Conservation (phyloP, 2,113 vertebrate species). For the Etheostoma spectabile region DNA sequence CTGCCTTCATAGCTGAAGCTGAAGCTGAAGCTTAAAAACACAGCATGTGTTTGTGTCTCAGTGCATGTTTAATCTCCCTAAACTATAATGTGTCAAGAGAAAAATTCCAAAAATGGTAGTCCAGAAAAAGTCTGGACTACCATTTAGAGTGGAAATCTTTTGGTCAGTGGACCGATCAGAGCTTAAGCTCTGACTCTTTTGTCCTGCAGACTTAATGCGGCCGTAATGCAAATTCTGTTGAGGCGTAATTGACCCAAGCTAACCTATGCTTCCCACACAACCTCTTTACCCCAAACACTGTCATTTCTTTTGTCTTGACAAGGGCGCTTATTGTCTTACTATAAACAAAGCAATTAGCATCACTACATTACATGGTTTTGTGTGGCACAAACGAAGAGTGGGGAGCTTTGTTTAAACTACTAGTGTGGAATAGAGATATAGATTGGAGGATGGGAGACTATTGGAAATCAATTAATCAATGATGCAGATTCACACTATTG, state of each 20-base stretch:
- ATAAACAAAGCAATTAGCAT: conserved; percentile 61
- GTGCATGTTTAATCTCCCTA: neutral
- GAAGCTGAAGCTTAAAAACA: neutral
- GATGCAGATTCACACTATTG: conserved; percentile 45
- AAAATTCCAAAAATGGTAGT: neutral
- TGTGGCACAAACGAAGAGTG: conserved; percentile 7
- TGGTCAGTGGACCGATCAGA: conserved; percentile 2
- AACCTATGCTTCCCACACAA: conserved; percentile 56
- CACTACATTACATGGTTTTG: conserved; percentile 42
- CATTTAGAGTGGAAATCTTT: neutral
- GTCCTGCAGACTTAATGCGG: conserved; percentile 29
- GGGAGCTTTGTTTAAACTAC: conserved; percentile 42
- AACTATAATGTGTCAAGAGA: neutral
- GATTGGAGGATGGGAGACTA: conserved; percentile 47
- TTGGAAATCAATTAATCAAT: conserved; percentile 72
- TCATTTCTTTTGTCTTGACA: conserved; percentile 58
- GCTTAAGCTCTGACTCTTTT: conserved; percentile 18
- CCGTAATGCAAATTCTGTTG: conserved; percentile 22
- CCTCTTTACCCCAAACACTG: conserved; percentile 63
- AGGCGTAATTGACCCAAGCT: conserved; percentile 60
- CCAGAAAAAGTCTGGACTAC: neutral
- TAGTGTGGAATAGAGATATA: conserved; percentile 16
- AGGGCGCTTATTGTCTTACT: conserved; percentile 59
- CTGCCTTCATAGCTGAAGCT: neutral
- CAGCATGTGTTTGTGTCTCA: neutral